Evolutionary conservation across 2,797 vertebrate species (phyloP).

Genomic region (Leucoraja ocellata): DNA sequence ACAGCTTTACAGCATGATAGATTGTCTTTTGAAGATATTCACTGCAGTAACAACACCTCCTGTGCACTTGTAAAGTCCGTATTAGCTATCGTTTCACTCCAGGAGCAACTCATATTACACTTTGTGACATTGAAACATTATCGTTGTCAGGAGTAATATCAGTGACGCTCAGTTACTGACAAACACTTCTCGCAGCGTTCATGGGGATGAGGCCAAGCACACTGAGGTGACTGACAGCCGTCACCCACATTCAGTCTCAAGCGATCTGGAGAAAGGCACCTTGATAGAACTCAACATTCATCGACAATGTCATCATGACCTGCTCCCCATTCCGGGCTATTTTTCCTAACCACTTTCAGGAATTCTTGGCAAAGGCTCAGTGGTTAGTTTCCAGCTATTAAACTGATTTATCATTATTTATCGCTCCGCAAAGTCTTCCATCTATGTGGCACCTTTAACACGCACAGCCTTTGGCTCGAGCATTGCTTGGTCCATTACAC

Average conservation of each 20-base stretch:
- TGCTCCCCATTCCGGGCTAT: not conserved
- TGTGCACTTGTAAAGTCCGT: not conserved
- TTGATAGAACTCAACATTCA: not conserved
- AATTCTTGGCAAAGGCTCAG: not conserved
- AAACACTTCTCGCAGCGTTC: not conserved
- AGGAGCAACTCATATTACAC: conserved; percentile 8
- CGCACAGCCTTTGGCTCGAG: too few relatives aligned
- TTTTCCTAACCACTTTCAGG: not conserved
- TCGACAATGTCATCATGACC: not conserved
- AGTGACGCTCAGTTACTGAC: not conserved
- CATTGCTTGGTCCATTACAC: too few relatives aligned
- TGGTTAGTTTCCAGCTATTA: not conserved
- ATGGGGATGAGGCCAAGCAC: not conserved
- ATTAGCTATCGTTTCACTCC: not conserved
- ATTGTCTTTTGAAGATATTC: not conserved
- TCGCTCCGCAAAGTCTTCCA: not conserved
- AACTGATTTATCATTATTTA: not conserved
- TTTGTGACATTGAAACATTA: conserved; percentile 10
- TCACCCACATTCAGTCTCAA: too few relatives aligned
- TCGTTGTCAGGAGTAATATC: not conserved
- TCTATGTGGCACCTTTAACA: not conserved
- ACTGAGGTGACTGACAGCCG: not conserved
- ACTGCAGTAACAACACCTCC: not conserved
- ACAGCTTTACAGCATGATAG: not conserved
- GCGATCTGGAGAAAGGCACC: not conserved